A percentile compares a stretch with the other conserved stretches of the same genome.
Evolutionary conservation across 2,113 vertebrate species (phyloP).

Genomic region (Himantopus leucocephalus): DNA sequence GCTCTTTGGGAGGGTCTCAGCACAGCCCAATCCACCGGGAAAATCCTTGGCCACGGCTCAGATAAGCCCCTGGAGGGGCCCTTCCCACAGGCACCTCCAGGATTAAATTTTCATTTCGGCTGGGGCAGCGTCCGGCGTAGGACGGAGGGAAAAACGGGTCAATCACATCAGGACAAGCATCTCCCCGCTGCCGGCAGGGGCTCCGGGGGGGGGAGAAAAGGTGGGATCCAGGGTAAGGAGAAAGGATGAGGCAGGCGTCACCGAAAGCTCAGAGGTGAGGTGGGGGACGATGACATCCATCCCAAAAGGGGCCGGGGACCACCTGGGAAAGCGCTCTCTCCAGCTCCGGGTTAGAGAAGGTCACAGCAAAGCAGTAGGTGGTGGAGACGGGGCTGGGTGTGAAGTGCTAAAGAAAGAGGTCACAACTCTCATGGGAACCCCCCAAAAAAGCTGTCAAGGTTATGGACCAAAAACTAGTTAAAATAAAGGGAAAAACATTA

Average conservation of each 20-base stretch:
- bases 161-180: rapidly evolving
- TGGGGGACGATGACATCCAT: rapidly evolving
- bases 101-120: not conserved
- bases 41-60: not conserved
- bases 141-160: not conserved
- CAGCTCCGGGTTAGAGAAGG: not conserved
- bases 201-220: rapidly evolving
- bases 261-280: rapidly evolving
- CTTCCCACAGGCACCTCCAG: not conserved
- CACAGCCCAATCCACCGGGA: not conserved
- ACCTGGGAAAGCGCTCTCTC: not conserved
- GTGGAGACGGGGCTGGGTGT: rapidly evolving
- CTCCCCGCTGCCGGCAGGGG: not conserved
- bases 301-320: too few species aligned
- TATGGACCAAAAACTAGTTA: rapidly evolving
- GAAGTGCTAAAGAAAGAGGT: not conserved
- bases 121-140: rapidly evolving
- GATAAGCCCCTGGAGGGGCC: not conserved
- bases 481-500: not conserved
- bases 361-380: not conserved
- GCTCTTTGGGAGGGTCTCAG: not conserved
- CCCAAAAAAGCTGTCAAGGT: too few species aligned
- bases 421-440: rapidly evolving
- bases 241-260: not conserved
- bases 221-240: not conserved